A percentile compares a stretch with the other conserved stretches of the same genome.
phyloP scores from a whole-genome alignment of 2,797 vertebrate genomes.

The Chaetophractus vellerosus region DNA sequence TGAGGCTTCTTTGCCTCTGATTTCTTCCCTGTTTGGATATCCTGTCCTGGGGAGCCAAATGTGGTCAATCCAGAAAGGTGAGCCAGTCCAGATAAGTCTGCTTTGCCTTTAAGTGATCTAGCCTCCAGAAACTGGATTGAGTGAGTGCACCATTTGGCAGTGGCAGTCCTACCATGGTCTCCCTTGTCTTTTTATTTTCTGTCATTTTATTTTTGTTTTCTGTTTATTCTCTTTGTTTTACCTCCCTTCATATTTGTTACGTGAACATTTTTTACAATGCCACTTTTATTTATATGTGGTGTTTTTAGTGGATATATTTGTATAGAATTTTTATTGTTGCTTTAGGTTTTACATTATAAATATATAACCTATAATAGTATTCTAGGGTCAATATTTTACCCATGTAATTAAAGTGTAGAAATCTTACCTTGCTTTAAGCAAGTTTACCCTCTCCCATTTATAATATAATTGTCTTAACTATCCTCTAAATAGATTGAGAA shows the following conservation, averaged over 20 bases:
- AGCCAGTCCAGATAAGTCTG: too few species aligned
- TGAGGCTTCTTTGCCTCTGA: too few species aligned
- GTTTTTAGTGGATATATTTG: background rate
- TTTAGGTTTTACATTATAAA: background rate
- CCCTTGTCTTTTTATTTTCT: too few species aligned
- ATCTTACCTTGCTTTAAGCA: background rate
- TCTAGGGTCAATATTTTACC: background rate
- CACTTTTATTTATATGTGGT: conserved; percentile 28
- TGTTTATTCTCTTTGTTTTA: background rate
- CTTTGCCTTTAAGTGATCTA: too few species aligned
- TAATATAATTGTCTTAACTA: background rate
- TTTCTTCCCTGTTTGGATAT: too few species aligned
- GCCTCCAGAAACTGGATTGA: too few species aligned
- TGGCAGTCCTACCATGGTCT: too few species aligned
- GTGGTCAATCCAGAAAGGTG: too few species aligned
- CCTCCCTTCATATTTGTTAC: background rate
- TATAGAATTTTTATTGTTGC: background rate
- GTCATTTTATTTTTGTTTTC: too few species aligned
- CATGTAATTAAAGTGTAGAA: background rate
- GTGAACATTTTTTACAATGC: background rate
- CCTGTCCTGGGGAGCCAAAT: too few species aligned
- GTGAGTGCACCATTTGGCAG: too few species aligned
- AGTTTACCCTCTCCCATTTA: background rate
- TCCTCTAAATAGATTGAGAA: background rate
- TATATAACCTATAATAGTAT: background rate